These are phyloP conservation scores for Phenganax stokvisi DNA, from an alignment of 92 coral and sea anemone genomes.

Conservation along the genomic window DNA sequence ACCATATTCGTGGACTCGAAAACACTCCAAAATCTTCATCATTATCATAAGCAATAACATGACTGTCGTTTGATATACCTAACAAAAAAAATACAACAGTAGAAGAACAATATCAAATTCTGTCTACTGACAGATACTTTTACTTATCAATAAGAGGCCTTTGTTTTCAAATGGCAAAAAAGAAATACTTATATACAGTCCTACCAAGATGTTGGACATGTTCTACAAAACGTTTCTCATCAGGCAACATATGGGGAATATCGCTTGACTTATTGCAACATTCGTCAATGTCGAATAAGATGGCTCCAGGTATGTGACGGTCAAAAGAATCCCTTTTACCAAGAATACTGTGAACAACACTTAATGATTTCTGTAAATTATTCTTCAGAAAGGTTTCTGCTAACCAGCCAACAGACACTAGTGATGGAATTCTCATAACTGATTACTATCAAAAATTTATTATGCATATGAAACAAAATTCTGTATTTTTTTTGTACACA, in stretches of 20 bases:
- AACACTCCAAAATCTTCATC: conserved; percentile 65
- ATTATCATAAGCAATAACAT: conserved; percentile 81
- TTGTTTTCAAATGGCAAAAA: too few relatives aligned
- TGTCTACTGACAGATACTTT: too few relatives aligned
- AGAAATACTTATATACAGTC: not conserved
- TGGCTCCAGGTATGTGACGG: conserved; percentile 76
- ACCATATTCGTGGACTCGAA: conserved; percentile 95
- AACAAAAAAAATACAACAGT: not conserved
- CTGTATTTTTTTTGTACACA: too few relatives aligned
- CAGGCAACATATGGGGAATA: conserved; percentile 77
- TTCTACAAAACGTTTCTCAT: conserved; percentile 60
- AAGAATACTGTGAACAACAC: conserved; percentile 67
- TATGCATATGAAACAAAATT: too few relatives aligned
- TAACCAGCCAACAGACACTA: conserved; percentile 66
- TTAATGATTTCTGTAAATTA: conserved; percentile 47
- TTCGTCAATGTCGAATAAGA: conserved; percentile 78
- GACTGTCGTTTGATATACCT: conserved; percentile 78
- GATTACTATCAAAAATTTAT: not conserved
- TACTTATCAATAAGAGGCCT: too few relatives aligned
- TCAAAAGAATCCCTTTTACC: conserved; percentile 51
- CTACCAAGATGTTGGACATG: conserved; percentile 77
- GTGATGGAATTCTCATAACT: conserved; percentile 42
- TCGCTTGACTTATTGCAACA: conserved; percentile 66
- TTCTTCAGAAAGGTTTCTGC: conserved; percentile 59
- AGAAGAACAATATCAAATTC: too few relatives aligned